Conservation (phyloP, 1,140 invertebrate species). For the Chionoecetes opilio region DNA sequence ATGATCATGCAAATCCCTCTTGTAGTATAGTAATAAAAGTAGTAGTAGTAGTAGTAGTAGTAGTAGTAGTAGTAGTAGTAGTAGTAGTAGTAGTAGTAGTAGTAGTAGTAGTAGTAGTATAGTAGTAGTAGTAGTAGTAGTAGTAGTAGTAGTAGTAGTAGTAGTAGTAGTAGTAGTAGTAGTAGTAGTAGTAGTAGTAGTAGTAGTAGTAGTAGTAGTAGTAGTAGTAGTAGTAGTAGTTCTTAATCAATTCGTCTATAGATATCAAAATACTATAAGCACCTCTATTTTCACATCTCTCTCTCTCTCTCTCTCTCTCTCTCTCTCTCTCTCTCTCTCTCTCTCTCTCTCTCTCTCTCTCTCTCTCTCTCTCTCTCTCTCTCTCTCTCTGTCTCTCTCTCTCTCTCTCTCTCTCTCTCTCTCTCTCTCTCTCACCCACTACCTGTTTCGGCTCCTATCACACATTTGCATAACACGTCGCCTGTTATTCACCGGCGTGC, state of each 20-base stretch:
- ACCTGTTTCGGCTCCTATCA: constrained; percentile 22
- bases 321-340: too few species aligned
- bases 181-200: not conserved
- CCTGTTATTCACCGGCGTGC: constrained; percentile 7
- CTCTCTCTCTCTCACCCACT: not conserved
- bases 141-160: not conserved
- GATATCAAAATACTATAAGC: too few species aligned
- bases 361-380: not conserved
- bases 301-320: too few species aligned
- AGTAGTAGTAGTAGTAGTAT: not conserved
- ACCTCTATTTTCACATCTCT: too few species aligned
- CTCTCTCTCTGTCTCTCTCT: constrained; percentile 22
- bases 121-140: constrained; percentile 5
- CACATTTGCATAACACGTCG: constrained; percentile 12
- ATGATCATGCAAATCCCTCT: not conserved
- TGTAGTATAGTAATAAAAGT: too few species aligned
- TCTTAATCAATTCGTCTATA: not conserved
- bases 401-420: not conserved
- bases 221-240: not conserved
- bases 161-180: constrained; percentile 15
- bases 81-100: constrained; percentile 5
- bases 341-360: too few species aligned
- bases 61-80: not conserved
- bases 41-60: too few species aligned
- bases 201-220: constrained; percentile 24